phyloP scores from a whole-genome alignment of 2,888 invertebrate genomes.

The Philereme vetulata region DNA sequence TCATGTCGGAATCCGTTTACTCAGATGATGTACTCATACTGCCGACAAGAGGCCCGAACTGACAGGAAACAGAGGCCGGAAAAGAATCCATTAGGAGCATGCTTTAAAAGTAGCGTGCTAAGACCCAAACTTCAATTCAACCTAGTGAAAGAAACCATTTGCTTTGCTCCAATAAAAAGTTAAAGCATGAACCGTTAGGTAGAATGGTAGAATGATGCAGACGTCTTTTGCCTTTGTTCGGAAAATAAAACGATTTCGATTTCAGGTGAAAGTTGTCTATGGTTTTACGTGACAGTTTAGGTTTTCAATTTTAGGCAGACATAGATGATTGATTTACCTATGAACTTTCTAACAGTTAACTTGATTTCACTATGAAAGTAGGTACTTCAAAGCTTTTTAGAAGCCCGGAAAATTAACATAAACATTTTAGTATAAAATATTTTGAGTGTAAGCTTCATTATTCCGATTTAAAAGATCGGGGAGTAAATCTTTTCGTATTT shows the following conservation, averaged over 20 bases:
- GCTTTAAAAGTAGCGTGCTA: conserved; percentile 22
- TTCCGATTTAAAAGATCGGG: too few species aligned
- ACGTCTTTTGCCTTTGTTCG: conserved; percentile 29
- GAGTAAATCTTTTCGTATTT: too few species aligned
- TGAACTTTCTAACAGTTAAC: neutral
- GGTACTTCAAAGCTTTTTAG: too few species aligned
- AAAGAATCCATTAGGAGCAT: conserved; percentile 14
- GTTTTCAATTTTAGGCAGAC: neutral
- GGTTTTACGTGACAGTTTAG: conserved; percentile 4
- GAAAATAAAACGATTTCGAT: conserved; percentile 40
- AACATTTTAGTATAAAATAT: too few species aligned
- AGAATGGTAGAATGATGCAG: conserved; percentile 24
- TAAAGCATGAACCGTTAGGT: conserved; percentile 58
- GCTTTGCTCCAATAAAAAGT: conserved; percentile 73
- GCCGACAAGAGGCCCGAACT: conserved; percentile 9
- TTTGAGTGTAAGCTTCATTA: too few species aligned
- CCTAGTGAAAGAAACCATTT: conserved; percentile 65
- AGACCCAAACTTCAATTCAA: conserved; percentile 19
- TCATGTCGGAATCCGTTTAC: conserved; percentile 7
- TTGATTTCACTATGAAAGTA: neutral
- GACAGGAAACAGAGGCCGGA: conserved; percentile 30
- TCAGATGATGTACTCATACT: neutral
- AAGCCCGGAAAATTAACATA: too few species aligned
- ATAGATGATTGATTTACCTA: neutral
- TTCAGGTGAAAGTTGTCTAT: conserved; percentile 33